Evolutionary conservation across 2,797 vertebrate genomes (phyloP), one percentile per base, ranked within the genome.

Genomic region (Aselliscus stoliczkanus): DNA sequence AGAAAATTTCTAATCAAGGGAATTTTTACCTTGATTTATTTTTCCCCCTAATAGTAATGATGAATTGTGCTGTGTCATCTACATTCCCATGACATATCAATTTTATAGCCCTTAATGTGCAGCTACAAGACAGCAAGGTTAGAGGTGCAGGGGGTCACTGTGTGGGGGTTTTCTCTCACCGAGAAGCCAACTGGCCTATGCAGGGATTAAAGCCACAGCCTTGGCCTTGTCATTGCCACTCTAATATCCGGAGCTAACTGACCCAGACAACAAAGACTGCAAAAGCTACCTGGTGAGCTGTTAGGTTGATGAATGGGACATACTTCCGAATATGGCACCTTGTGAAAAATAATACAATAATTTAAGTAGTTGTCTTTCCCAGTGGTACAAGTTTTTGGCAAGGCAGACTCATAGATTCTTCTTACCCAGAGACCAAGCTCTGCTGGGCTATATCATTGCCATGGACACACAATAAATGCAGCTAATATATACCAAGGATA

Each of bases 311-410:
- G 44, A 95, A 88, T 93, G 81, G 7, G n/a, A 82, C 83, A 37
- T 4, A 44, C 31, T 87, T 86, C 79, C 50, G 37, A 84, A 31
- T 31, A 82, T 0, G 62, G 29, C 89, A 62, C 54, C 73, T 47
- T 39, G 56, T 69, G 88, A 87, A 95, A 96, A 95, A 92, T 62
- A 77, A 83, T 17, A 69, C 25, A 72, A 64, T 93, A 56, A 88
- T 70, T 47, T 54, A 80, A 90, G 62, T 42, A 58, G 31, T 67
- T 67, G 69, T 64, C 88, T 47, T 25, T 84, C 95, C 85, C 93
- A 81, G 21, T 73, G 91, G 79, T 89, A 56, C 79, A 86, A 76
- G 65, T 93, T 80, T 94, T 80, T 94, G 77, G 42, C 82, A 84
- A 69, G 42, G 60, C 60, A 47, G 89, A 87, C 58, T 56, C 86